A percentile compares a stretch with the other conserved stretches of the same genome.
Conservation (phyloP, 2,113 vertebrate species). For the Egretta garzetta region DNA sequence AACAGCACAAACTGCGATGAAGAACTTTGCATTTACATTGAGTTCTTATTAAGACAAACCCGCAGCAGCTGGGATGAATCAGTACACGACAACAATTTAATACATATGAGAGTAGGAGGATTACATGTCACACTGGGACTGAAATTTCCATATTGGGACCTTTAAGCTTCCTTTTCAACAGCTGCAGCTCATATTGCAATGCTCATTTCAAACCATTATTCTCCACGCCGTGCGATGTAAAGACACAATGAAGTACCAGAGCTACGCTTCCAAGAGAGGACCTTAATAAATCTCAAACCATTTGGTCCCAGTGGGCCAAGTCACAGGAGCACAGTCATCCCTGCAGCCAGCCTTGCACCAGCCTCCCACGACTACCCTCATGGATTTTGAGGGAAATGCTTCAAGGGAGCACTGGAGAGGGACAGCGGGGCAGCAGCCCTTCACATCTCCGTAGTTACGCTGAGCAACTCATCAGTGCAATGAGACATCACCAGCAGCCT, state of each 20-base stretch:
- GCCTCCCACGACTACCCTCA: accelerated
- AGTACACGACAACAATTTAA: accelerated
- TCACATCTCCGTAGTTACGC: neutral
- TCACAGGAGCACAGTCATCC: accelerated
- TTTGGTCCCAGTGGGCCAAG: neutral
- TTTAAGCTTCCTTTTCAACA: neutral
- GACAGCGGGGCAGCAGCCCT: neutral
- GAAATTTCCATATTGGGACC: neutral
- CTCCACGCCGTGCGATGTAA: neutral
- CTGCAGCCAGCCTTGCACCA: neutral
- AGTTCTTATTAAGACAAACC: neutral
- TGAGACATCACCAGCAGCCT: neutral
- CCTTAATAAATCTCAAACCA: neutral
- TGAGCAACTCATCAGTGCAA: neutral
- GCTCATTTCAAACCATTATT: neutral
- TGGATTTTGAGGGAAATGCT: neutral
- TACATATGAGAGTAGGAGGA: neutral
- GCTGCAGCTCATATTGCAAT: neutral
- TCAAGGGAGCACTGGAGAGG: neutral
- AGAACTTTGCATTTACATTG: neutral
- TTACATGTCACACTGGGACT: neutral
- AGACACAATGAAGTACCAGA: neutral
- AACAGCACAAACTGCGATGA: neutral
- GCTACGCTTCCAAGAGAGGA: accelerated
- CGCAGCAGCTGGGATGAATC: neutral